phyloP scores from a whole-genome alignment of 2,888 invertebrate species.

The Conus canariensis region DNA sequence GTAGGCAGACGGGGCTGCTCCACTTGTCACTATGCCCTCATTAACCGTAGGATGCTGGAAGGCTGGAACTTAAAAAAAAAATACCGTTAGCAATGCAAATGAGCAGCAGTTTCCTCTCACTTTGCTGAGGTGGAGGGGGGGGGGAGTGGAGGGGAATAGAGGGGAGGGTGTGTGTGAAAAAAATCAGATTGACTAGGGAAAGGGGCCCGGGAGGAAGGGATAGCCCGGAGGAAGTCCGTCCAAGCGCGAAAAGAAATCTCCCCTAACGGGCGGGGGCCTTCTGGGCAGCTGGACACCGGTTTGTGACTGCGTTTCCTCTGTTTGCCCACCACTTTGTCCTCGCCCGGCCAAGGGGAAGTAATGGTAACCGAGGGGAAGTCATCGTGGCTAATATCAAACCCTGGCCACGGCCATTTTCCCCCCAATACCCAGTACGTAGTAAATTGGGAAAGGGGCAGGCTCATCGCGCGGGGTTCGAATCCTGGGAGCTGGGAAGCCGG shows the following conservation, averaged over 20 bases:
- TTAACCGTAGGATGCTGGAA: background rate
- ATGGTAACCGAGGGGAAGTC: slow-evolving; percentile 43
- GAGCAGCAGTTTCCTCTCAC: slow-evolving; percentile 38
- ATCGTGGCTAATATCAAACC: slow-evolving; percentile 42
- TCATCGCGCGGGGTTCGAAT: slow-evolving; percentile 39
- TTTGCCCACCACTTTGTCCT: slow-evolving; percentile 44
- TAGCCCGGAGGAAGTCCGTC: slow-evolving; percentile 18
- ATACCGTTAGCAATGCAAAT: slow-evolving; percentile 42
- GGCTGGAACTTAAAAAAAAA: background rate
- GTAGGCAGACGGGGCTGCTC: background rate
- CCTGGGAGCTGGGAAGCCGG: background rate
- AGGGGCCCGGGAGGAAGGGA: slow-evolving; percentile 28
- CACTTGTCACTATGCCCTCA: slow-evolving; percentile 6
- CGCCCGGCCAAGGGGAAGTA: slow-evolving; percentile 44
- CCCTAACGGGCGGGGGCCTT: slow-evolving; percentile 24
- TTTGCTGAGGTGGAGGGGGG: background rate
- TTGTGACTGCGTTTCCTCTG: slow-evolving; percentile 37
- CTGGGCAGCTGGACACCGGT: slow-evolving; percentile 38
- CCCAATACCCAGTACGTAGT: slow-evolving; percentile 40
- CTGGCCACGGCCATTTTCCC: slow-evolving; percentile 32
- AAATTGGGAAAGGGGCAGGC: slow-evolving; percentile 34
- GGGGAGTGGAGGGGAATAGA: background rate
- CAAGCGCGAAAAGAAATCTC: slow-evolving; percentile 33
- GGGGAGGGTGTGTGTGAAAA: background rate
- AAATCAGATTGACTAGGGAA: slow-evolving; percentile 41